phyloP scores from a whole-genome alignment of 2,797 vertebrate species.

The Chloroceryle inda region DNA sequence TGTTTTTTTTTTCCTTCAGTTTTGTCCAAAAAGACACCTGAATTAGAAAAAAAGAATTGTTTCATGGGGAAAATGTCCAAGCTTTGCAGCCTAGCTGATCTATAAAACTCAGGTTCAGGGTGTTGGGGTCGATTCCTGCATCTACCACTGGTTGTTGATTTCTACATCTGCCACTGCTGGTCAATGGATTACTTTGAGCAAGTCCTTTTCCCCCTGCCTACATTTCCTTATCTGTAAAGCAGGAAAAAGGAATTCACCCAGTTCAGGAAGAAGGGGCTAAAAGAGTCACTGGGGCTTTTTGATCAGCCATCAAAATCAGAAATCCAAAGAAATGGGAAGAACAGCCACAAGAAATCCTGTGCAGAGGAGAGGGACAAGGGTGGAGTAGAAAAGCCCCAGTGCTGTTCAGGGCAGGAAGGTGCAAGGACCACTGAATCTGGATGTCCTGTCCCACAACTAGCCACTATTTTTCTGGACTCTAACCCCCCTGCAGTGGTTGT shows the following conservation, averaged over 20 bases:
- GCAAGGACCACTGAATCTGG: background rate
- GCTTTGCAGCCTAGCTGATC: background rate
- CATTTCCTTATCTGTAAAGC: background rate
- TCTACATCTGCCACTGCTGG: background rate
- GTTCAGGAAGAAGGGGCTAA: background rate
- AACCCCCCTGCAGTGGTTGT: rapidly evolving
- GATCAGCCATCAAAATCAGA: background rate
- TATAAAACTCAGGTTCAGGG: background rate
- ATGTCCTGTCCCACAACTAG: background rate
- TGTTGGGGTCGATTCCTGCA: rapidly evolving
- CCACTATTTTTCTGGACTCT: background rate
- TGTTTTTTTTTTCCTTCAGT: background rate
- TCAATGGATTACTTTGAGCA: background rate
- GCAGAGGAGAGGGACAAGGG: background rate
- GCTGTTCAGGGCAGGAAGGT: background rate
- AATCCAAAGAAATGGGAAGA: background rate
- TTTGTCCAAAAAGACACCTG: background rate
- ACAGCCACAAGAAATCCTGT: background rate
- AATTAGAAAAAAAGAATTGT: background rate
- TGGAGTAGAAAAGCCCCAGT: background rate
- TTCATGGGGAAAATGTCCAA: background rate
- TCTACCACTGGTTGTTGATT: background rate
- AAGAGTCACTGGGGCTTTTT: background rate
- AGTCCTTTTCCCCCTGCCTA: background rate
- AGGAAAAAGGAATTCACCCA: background rate